A percentile compares a stretch with the other conserved stretches of the same genome.
Evolutionary conservation across 2,797 vertebrate species (phyloP).

Genomic region (Geotrypetes seraphini): DNA sequence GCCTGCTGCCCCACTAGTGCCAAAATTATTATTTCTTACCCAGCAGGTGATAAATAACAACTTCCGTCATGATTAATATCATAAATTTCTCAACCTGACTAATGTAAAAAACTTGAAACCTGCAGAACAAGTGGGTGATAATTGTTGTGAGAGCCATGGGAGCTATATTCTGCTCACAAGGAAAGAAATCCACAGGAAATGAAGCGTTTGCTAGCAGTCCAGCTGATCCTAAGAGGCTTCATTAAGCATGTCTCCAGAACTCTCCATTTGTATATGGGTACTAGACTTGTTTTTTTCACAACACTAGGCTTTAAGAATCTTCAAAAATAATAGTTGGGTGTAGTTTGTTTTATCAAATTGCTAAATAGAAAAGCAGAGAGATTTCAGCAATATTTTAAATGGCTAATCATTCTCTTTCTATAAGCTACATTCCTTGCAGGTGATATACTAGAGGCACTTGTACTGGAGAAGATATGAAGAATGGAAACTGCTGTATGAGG

Average conservation of each 20-base stretch:
- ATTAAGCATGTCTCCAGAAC: slow-evolving; percentile 53
- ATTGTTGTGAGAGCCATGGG: slow-evolving; percentile 70
- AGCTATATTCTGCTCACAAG: slow-evolving; percentile 51
- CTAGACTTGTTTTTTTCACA: slow-evolving; percentile 18
- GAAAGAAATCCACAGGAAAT: slow-evolving; percentile 58
- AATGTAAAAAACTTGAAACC: slow-evolving; percentile 60
- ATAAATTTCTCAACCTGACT: slow-evolving; percentile 58
- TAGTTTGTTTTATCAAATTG: slow-evolving; percentile 9
- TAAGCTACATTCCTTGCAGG: no score
- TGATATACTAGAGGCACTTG: no score
- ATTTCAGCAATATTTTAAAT: background rate
- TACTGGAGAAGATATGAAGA: no score
- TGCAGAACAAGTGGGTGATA: slow-evolving; percentile 71
- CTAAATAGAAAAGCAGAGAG: background rate
- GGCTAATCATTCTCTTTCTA: no score
- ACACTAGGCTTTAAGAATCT: slow-evolving; percentile 34
- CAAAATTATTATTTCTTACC: slow-evolving; percentile 84
- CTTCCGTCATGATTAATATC: slow-evolving; percentile 75
- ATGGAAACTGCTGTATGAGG: no score
- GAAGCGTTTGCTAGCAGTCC: slow-evolving; percentile 51
- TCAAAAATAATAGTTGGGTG: slow-evolving; percentile 33
- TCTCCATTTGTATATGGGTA: slow-evolving; percentile 20
- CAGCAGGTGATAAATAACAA: slow-evolving; percentile 80
- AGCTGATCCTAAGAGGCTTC: slow-evolving; percentile 60
- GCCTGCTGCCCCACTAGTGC: slow-evolving; percentile 71